Base-by-base conservation (phyloP, 2,888 invertebrate genomes). In the Philhelius pedissequus region DNA sequence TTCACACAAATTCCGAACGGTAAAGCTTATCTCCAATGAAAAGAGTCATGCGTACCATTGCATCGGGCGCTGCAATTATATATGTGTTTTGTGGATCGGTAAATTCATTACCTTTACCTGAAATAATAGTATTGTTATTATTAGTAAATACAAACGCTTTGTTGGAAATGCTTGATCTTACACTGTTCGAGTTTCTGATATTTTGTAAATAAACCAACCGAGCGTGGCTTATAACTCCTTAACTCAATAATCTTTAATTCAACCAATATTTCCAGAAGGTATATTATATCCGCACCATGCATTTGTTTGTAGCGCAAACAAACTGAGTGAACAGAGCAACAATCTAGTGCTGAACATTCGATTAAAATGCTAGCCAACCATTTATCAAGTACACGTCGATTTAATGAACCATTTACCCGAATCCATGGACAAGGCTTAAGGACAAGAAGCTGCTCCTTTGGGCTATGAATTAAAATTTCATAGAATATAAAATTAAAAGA, bases 371-470 rank as follows among this genome's bases (percentile, higher is more conserved):
- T 93, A 54, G 94, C 94, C 73, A 96, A 88, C 94, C 96, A 94
- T 74, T 94, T 93, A 87, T 95, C 94, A 32, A 96, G 92, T 4
- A 94, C 93, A 20, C 94, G 92, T 11, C 94, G 92, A 90, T 96
- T 96, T 9, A 96, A 88, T 0, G 93, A 92, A 3, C 96, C 96
- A 90, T 96, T 95, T 1, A 96, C 93, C 81, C 94, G 93, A 71
- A 95, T 93, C 97, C 97, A 97, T 0, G 96, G 96, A 77, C 93
- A 89, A 0, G 91, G 90, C 8, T 89, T 89, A 87, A 91, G 89
- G 0, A 88, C 88, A 69, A 91, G 88, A 2, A 88, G 86, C 56
- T 90, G 86, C 48, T 90, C 89, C 4, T 88, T 89, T 43, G 60
- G 60, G 35, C 87, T 86, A 68, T 54, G 15, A 40, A 62, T 38